Evolutionary conservation across 2,797 vertebrate genomes (phyloP), one percentile per base, ranked within the genome.

Genomic region (Picus viridis): DNA sequence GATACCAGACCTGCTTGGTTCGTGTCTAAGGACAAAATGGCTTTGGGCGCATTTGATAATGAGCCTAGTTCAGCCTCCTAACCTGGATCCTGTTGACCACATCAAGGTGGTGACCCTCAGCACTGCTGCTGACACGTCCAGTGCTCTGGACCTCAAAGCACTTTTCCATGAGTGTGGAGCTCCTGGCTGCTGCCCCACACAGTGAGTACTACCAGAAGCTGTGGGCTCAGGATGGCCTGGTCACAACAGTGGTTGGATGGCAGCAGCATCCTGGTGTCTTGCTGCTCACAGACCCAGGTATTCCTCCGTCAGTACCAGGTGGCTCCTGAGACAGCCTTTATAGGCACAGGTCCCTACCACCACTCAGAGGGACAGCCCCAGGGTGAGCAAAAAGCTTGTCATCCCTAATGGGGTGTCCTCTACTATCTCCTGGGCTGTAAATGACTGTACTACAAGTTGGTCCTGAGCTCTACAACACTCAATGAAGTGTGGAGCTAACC

Each of bases 141-240:
- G n/a, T 1, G 0, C 45, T 72, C 65, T 76, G 65, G 39, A 83
- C 24, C 22, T 64, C 69, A 30, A 16, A 83, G 24, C 29, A 41
- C 51, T 45, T 82, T n/a, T 56, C 54, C 16, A 11, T 4, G 45
- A 45, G 9, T 0, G 1, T 30, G 53, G 65, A 72, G 16, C n/a
- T 83, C 64, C 1, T 3, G 57, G 15, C 34, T 83, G 64, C 41
- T 0, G 0, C 9, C 26, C 39, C 17, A 45, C 24, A 24, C 2
- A 2, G n/a, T 24, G 41, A 29, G 16, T 65, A 41, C 45, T 68
- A 15, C 10, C 36, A 58, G 41, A n/a, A 3, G 4, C 23, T 6
- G 4, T 17, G 64, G 16, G 10, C 39, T 75, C 45, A 29, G 3
- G 3, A 56, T 72, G 18, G 39, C 29, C 45, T 61, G 41, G 10